A percentile compares a stretch with the other conserved stretches of the same genome.
phyloP scores from a whole-genome alignment of 2,113 vertebrate genomes.

The Parotia lawesii region DNA sequence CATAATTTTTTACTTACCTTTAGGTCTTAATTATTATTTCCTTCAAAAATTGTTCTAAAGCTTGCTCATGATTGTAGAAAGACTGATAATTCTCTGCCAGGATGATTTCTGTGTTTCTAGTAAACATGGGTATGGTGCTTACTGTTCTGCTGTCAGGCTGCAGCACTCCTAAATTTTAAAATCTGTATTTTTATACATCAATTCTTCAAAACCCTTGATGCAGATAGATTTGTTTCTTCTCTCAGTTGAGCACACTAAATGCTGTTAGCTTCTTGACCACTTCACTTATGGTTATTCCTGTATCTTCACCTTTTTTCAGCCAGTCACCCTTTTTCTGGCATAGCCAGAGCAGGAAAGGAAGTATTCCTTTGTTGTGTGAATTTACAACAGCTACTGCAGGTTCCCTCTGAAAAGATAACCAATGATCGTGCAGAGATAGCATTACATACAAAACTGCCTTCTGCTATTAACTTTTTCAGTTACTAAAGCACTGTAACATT shows the following conservation, averaged over 20 bases:
- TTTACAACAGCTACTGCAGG: not conserved
- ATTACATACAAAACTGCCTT: not conserved
- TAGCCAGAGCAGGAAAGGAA: not conserved
- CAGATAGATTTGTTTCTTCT: not conserved
- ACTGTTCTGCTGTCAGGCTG: not conserved
- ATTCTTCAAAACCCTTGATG: not conserved
- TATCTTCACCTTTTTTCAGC: not conserved
- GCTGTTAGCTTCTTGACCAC: not conserved
- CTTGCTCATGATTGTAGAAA: not conserved
- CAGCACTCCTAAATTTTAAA: not conserved
- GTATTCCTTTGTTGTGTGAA: not conserved
- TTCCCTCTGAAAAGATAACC: not conserved
- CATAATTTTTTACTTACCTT: not conserved
- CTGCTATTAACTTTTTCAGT: not conserved
- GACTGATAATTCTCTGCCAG: not conserved
- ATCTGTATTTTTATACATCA: not conserved
- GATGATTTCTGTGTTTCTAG: not conserved
- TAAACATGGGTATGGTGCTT: not conserved
- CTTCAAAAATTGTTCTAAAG: conserved; percentile 2
- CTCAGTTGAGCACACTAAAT: not conserved
- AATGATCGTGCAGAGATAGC: accelerated
- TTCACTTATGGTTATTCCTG: not conserved
- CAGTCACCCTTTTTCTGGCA: not conserved
- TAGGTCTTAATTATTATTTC: not conserved
- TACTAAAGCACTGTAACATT: not conserved